phyloP scores from a whole-genome alignment of 2,113 vertebrate species.

The Myotis davidii region DNA sequence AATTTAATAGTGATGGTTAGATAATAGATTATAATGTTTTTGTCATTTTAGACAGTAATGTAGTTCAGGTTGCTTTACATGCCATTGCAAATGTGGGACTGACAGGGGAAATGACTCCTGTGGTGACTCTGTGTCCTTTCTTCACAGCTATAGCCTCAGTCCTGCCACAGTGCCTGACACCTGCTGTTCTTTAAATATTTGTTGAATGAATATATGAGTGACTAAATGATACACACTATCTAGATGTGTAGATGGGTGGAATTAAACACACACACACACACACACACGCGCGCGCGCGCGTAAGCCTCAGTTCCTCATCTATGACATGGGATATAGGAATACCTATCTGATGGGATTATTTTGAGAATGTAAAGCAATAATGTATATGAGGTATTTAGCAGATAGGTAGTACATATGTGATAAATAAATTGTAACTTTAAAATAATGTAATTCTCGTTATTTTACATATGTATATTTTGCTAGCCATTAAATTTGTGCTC shows the following conservation, averaged over 20 bases:
- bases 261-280: neutral
- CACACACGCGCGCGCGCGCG: no score
- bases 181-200: neutral
- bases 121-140: neutral
- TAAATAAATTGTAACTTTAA: neutral
- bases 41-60: neutral
- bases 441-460: neutral
- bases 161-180: neutral
- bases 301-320: neutral
- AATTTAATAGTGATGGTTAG: neutral
- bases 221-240: neutral
- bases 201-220: neutral
- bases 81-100: no score
- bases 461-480: neutral
- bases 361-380: conserved; percentile 3
- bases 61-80: neutral
- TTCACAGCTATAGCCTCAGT: neutral
- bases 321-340: neutral
- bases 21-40: neutral
- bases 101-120: neutral
- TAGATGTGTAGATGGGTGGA: neutral
- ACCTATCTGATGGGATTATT: neutral
- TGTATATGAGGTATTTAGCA: neutral
- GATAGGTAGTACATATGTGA: neutral
- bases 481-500: neutral